Base-by-base conservation (phyloP, 53 echinoderm and acorn worm genomes). In the Glandiceps talaboti region DNA sequence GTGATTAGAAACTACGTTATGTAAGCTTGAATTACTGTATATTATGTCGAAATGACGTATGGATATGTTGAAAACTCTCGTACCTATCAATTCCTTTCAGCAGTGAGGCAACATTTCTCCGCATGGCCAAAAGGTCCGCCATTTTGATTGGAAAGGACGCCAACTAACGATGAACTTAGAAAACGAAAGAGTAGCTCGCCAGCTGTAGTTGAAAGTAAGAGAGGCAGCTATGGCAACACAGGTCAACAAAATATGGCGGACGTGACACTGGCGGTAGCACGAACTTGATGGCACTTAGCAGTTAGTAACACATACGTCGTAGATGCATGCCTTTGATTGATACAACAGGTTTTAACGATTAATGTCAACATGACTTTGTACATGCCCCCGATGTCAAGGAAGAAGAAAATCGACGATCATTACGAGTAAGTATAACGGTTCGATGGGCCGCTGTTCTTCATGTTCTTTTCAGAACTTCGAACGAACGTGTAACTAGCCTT, bases 81-180 rank as follows among this genome's bases (percentile, higher is more conserved):
- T 80, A 95, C 95, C 95, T 90, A 79, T 95, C 92, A 74, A 95
- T 95, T 33, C 95, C 95, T 73, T 90, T 92, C 87, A 95, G 78
- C 90, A 95, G 90, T 1, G 86, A 85, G 64, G 92, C 81, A 45
- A 95, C 88, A 26, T 90, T 87, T 26, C 64, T 6, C 64, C 64
- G 64, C 64, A 45, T 45, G 64, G 64, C 6, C 64, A 45, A 45
- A 20, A 12, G 64, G 20, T 45, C 64, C 64, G 64, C 64, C 64
- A 45, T 45, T 45, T 45, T 45, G 64, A 20, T 45, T 45, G 6
- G 64, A 20, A 12, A 45, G 6, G 20, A 20, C 64, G 64, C 64
- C 64, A 20, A 6, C 64, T 12, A 6, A 45, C 64, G 64, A 45
- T 6, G 6, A 45, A 20, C 20, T 45, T 45, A 12, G 64, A 12